Base-by-base conservation (phyloP, 2,888 invertebrate genomes). In the Acleris emargana region DNA sequence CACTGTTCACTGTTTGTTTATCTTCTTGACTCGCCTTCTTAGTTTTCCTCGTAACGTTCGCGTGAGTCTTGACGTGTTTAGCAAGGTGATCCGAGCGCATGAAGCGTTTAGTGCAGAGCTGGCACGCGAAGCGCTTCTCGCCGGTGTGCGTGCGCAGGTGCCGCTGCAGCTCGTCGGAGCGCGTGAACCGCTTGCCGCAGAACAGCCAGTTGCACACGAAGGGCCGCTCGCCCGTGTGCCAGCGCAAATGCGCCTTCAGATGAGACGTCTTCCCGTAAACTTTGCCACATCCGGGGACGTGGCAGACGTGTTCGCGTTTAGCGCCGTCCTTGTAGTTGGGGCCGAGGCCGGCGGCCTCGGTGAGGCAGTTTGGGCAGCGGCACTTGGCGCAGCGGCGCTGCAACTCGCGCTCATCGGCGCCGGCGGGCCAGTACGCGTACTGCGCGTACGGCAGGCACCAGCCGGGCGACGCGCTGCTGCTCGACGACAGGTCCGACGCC, bases 261-360 rank as follows among this genome's bases (percentile, higher is more conserved):
- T 99, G 99, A 0, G 98, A 98, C 0, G 98, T 98, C 87, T 98
- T 98, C 16, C 97, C 97, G 86, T 99, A 99, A 17, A 97, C 95
- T 77, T 96, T 96, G 67, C 95, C 95, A 82, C 98, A 99, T 51
- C 97, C 97, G 1, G 96, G 96, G 47, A 97, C 95, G 84, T 97
- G 97, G 79, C 98, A 98, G 52, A 96, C 94, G 84, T 98, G 98
- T 86, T 94, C 96, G 83, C 95, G 96, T 90, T 95, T 97, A 74
- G 95, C 97, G 5, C 94, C 93, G 67, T 94, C 94, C 93, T 95
- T 97, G 85, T 94, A 95, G 74, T 94, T 94, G 75, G 95, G 97
- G 81, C 93, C 96, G 85, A 94, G 94, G 68, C 94, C 97, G 74
- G 93, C 96, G 81, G 96, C 97, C 93, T 95, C 97, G 73, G 94